Percentiles rank a stretch among this genome's conserved stretches.
phyloP scores from a whole-genome alignment of 1,140 invertebrate species.

The Polypedilum pembai region DNA sequence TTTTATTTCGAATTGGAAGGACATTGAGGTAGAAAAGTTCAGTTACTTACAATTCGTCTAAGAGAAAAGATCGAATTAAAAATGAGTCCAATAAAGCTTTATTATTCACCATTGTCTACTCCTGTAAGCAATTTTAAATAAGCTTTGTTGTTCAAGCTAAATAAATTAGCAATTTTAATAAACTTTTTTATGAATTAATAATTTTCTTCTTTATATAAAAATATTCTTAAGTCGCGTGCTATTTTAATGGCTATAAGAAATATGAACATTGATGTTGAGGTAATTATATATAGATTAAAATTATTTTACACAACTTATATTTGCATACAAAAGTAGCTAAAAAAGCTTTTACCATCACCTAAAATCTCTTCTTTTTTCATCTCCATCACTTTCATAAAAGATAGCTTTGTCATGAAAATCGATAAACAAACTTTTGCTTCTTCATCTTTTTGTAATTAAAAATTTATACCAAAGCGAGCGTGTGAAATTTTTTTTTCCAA shows the following conservation, averaged over 20 bases:
- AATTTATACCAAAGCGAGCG: background rate
- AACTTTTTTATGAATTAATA: background rate
- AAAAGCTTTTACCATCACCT: too few relatives aligned
- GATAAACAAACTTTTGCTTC: background rate
- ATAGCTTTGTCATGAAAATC: background rate
- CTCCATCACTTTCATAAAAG: too few relatives aligned
- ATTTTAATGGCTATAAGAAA: constrained; percentile 16
- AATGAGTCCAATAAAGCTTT: constrained; percentile 4
- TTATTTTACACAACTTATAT: background rate
- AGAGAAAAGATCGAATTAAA: background rate
- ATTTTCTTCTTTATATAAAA: background rate
- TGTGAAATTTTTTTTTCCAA: background rate
- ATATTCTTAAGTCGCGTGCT: background rate
- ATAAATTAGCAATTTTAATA: constrained; percentile 19
- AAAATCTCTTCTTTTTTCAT: too few relatives aligned
- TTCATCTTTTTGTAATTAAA: background rate
- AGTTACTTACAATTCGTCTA: too few relatives aligned
- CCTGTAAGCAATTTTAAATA: too few relatives aligned
- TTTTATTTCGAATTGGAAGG: too few relatives aligned
- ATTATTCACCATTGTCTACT: background rate
- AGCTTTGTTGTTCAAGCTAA: too few relatives aligned
- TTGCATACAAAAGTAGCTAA: too few relatives aligned
- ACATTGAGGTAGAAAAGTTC: too few relatives aligned
- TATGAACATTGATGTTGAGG: constrained; percentile 19
- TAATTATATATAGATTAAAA: constrained; percentile 25